phyloP scores from a whole-genome alignment of 2,113 vertebrate genomes.

The Rhea americana region DNA sequence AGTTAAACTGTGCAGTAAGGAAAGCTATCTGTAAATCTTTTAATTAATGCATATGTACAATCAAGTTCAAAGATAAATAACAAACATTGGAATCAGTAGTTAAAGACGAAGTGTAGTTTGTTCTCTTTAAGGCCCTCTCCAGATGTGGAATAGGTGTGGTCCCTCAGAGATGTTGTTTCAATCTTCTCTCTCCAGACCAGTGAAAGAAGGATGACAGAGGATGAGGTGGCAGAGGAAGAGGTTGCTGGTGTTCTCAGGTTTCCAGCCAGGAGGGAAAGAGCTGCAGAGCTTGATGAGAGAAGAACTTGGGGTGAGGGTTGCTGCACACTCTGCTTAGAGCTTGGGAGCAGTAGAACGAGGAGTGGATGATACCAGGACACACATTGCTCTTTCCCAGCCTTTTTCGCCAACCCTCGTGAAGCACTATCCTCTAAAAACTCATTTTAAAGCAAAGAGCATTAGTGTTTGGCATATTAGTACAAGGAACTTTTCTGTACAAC shows the following conservation, averaged over 20 bases:
- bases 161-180: neutral
- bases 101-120: neutral
- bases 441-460: neutral
- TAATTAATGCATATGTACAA: neutral
- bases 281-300: neutral
- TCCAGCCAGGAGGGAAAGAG: neutral
- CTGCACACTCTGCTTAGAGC: neutral
- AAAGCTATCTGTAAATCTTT: neutral
- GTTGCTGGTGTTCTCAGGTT: neutral
- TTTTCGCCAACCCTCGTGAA: rapidly evolving
- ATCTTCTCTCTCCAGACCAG: neutral
- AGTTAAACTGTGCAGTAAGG: neutral
- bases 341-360: rapidly evolving
- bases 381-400: neutral
- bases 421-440: neutral
- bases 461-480: neutral
- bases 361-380: neutral
- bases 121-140: neutral
- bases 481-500: neutral
- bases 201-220: neutral
- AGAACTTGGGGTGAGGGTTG: neutral
- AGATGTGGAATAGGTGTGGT: neutral
- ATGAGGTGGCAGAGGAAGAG: neutral
- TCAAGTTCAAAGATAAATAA: neutral
- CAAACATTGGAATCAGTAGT: neutral